A percentile compares a stretch with the other conserved stretches of the same genome.
Conservation (phyloP, 2,888 invertebrate genomes). For the Amphipyra tragopoginis region DNA sequence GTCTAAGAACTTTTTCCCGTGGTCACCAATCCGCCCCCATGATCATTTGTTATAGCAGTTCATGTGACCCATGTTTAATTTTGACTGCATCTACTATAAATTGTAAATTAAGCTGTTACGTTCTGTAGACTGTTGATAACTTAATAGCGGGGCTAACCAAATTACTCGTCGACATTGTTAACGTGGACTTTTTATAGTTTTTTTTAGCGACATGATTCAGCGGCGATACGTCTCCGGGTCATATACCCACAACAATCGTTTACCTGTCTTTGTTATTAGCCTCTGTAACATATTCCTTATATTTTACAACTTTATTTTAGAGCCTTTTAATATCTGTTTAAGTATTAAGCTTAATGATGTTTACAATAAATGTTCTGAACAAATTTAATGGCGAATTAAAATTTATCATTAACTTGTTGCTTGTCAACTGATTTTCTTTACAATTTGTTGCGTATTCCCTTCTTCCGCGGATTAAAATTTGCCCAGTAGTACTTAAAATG, state of each 20-base stretch:
- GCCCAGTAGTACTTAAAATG: background rate
- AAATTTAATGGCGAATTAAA: slow-evolving; percentile 23
- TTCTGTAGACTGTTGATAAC: slow-evolving; percentile 44
- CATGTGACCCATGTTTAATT: slow-evolving; percentile 7
- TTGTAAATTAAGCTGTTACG: slow-evolving; percentile 31
- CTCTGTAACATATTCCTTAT: slow-evolving; percentile 47
- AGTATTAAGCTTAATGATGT: slow-evolving; percentile 27
- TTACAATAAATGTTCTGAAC: slow-evolving; percentile 19
- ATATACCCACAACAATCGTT: slow-evolving; percentile 70
- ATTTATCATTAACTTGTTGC: slow-evolving; percentile 22
- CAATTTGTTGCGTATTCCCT: background rate
- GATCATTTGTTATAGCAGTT: slow-evolving; percentile 16
- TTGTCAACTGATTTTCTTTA: slow-evolving; percentile 19
- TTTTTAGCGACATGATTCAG: slow-evolving; percentile 76
- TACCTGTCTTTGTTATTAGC: slow-evolving; percentile 48
- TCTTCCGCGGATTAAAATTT: background rate
- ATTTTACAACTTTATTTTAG: slow-evolving; percentile 53
- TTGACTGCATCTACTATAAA: slow-evolving; percentile 14
- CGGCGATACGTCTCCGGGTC: slow-evolving; percentile 76
- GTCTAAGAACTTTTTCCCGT: slow-evolving; percentile 12
- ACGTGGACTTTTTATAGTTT: slow-evolving; percentile 56
- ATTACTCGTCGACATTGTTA: slow-evolving; percentile 56
- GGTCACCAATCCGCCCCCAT: slow-evolving; percentile 29
- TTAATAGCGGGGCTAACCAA: slow-evolving; percentile 58
- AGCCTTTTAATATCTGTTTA: slow-evolving; percentile 27